Base-by-base conservation (phyloP, 2,797 vertebrate genomes). In the Lerista edwardsae region DNA sequence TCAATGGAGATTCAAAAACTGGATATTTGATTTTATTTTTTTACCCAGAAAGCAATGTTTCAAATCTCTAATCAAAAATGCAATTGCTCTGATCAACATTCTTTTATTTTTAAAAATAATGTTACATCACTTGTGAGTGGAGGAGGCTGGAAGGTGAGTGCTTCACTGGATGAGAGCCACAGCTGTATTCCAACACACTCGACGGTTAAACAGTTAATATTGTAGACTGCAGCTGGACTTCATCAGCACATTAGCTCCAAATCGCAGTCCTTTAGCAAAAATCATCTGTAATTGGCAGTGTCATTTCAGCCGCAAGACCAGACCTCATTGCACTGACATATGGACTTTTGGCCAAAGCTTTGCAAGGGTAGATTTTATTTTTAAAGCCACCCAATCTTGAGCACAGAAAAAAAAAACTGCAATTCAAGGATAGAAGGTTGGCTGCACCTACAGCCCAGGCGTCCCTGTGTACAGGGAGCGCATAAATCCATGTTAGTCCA, bases 401-500 rank as follows among this genome's bases (percentile, higher is more conserved):
- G 72, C 27, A 25, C 1, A n/a, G 39, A 14, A 34, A 19, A 34
- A 47, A 39, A 34, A 47, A 39, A 34, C 12, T 5, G 27, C 17
- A 12, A 21, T 12, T 29, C 69, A 72, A 15, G 12, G 2, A 47
- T n/a, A n/a, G n/a, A 73, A 44, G 11, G 64, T 55, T 21, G 41
- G 41, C 23, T 11, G 34, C 25, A 34, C 29, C 19, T 7, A 9
- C 44, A n/a, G 6, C 44, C 36, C 27, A 67, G 21, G 62, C 0
- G 0, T 34, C 39, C 75, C 14, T 65, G 72, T 17, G 61, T 0
- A 0, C 72, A 15, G 34, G 67, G 55, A 21, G 68, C 36, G 1
- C 4, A 57, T 75, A 59, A 67, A 6, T 82, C 79, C 57, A 27
- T 72, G 83, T 85, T 85, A 72, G 83, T 85, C 90, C 87, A 81